Conservation (phyloP, 2,888 invertebrate species). For the Synergus japonicus region DNA sequence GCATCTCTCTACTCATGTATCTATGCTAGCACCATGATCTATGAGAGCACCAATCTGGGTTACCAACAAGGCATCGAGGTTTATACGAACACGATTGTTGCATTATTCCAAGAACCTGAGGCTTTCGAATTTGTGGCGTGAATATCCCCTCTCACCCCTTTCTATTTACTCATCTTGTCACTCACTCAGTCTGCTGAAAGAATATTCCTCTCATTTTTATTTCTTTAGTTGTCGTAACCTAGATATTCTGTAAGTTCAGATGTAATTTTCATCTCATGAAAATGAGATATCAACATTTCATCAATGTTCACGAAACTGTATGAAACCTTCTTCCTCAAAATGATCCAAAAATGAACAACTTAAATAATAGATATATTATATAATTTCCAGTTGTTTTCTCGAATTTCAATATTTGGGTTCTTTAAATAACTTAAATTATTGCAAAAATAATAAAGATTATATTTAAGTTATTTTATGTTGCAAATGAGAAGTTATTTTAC, state of each 20-base stretch:
- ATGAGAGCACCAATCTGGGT: slow-evolving; percentile 31
- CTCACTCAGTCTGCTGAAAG: not conserved
- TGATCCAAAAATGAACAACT: too few species aligned
- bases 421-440: too few species aligned
- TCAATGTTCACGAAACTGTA: not conserved
- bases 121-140: slow-evolving; percentile 73
- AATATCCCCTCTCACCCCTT: not conserved
- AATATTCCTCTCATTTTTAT: not conserved
- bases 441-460: too few species aligned
- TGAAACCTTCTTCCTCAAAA: too few species aligned
- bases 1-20: slow-evolving; percentile 57
- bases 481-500: not conserved
- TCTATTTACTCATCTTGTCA: not conserved
- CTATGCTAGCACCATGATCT: slow-evolving; percentile 42
- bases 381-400: not conserved
- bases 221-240: not conserved
- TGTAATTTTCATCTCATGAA: not conserved
- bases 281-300: not conserved
- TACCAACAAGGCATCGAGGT: slow-evolving; percentile 44
- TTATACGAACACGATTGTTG: slow-evolving; percentile 72
- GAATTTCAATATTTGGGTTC: not conserved
- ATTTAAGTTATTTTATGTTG: not conserved
- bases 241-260: too few species aligned
- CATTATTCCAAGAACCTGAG: slow-evolving; percentile 72
- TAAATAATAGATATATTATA: not conserved